phyloP scores from a whole-genome alignment of 2,797 vertebrate species.

The Centroberyx gerrardi region DNA sequence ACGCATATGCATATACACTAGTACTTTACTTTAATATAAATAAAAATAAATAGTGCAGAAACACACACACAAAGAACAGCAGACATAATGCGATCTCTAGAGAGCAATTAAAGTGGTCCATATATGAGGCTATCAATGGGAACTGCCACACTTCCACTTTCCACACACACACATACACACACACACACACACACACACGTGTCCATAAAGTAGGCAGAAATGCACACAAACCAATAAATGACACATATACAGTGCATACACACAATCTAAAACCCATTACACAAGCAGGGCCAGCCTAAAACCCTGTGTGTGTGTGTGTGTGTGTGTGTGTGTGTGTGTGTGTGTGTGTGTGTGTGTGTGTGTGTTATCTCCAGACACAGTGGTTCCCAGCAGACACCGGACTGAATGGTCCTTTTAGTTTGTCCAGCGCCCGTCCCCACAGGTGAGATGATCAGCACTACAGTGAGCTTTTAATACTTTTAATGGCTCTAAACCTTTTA shows the following conservation, averaged over 20 bases:
- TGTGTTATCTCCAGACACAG: slow-evolving; percentile 39
- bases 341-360: slow-evolving; percentile 5
- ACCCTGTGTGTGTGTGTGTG: background rate
- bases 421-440: slow-evolving; percentile 24
- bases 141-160: background rate
- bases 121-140: background rate
- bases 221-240: background rate
- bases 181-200: background rate
- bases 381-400: slow-evolving; percentile 49
- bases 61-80: slow-evolving; percentile 9
- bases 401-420: slow-evolving; percentile 45
- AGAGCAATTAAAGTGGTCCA: slow-evolving; percentile 1
- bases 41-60: background rate
- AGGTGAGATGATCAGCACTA: slow-evolving; percentile 74
- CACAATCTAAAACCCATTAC: background rate
- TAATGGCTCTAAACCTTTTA: slow-evolving; percentile 24
- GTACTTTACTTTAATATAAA: background rate
- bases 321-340: slow-evolving; percentile 6
- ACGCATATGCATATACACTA: slow-evolving; percentile 15
- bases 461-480: slow-evolving; percentile 60
- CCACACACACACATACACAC: slow-evolving; percentile 7
- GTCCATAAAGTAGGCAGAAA: background rate
- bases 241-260: background rate
- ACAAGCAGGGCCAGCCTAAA: too few relatives aligned
- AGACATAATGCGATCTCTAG: slow-evolving; percentile 2